Evolutionary conservation across 2,113 vertebrate genomes (phyloP).

Genomic region (Pholis gunnellus): DNA sequence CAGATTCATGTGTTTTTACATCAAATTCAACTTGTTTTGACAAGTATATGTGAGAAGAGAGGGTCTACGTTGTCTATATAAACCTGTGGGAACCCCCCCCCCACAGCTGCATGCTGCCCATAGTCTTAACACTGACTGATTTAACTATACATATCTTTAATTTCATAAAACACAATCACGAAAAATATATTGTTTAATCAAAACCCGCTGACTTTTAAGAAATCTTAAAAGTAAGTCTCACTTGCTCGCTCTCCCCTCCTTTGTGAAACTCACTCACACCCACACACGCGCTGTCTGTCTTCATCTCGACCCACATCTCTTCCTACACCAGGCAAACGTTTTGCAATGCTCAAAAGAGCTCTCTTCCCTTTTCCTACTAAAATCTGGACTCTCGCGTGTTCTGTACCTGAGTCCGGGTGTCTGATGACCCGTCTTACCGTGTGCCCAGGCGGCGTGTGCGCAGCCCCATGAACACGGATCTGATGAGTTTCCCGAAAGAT

Average conservation of each 20-base stretch:
- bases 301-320: conserved; percentile 42
- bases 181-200: not conserved
- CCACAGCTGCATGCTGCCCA: not conserved
- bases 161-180: not conserved
- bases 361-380: conserved; percentile 20
- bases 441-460: conserved; percentile 92
- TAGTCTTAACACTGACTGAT: not conserved
- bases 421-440: conserved; percentile 78
- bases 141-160: not conserved
- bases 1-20: conserved; percentile 11
- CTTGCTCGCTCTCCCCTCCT: conserved; percentile 13
- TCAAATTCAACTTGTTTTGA: not conserved
- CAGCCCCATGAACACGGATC: conserved; percentile 95
- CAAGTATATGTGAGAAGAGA: not conserved
- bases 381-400: not conserved
- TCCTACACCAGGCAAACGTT: conserved; percentile 37
- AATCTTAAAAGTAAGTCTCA: conserved; percentile 20
- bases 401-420: not conserved
- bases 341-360: conserved; percentile 14
- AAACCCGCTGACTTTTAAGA: too few species aligned
- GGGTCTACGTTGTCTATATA: not conserved
- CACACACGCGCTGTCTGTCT: conserved; percentile 63
- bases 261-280: conserved; percentile 53
- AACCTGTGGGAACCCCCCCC: not conserved
- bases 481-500: conserved; percentile 94